phyloP scores from a whole-genome alignment of 2,113 vertebrate species.

The Sander lucioperca region DNA sequence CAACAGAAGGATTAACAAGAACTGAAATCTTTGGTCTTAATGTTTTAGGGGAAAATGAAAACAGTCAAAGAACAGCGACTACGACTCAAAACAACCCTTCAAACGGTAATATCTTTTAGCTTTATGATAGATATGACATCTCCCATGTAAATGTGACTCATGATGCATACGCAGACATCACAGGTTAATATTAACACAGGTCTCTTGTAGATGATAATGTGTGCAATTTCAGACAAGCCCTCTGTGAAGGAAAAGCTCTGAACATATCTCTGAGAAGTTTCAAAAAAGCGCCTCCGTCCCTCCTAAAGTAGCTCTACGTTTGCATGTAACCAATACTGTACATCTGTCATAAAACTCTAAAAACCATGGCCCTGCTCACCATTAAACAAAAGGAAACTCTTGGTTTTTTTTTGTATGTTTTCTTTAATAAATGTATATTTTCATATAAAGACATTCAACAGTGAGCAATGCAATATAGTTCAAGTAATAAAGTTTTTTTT shows the following conservation, averaged over 20 bases:
- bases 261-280: slow-evolving; percentile 64
- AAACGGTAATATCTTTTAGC: slow-evolving; percentile 36
- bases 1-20: slow-evolving; percentile 58
- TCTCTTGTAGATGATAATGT: slow-evolving; percentile 56
- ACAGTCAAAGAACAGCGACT: slow-evolving; percentile 25
- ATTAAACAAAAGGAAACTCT: slow-evolving; percentile 70
- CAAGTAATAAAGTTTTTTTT: slow-evolving; percentile 80
- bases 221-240: slow-evolving; percentile 77
- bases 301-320: slow-evolving; percentile 58
- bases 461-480: slow-evolving; percentile 83
- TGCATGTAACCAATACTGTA: slow-evolving; percentile 62
- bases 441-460: slow-evolving; percentile 86
- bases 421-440: slow-evolving; percentile 76
- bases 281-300: slow-evolving; percentile 35
- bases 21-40: slow-evolving; percentile 86
- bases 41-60: slow-evolving; percentile 43
- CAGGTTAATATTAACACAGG: slow-evolving; percentile 32
- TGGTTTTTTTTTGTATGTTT: slow-evolving; percentile 34
- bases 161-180: slow-evolving; percentile 41
- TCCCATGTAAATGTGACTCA: slow-evolving; percentile 38
- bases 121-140: slow-evolving; percentile 52
- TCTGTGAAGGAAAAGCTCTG: slow-evolving; percentile 43
- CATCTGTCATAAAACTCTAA: slow-evolving; percentile 72
- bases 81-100: slow-evolving; percentile 27
- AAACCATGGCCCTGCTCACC: slow-evolving; percentile 54